Base-by-base conservation (phyloP, 2,888 invertebrate genomes). In the Neoascia interrupta region DNA sequence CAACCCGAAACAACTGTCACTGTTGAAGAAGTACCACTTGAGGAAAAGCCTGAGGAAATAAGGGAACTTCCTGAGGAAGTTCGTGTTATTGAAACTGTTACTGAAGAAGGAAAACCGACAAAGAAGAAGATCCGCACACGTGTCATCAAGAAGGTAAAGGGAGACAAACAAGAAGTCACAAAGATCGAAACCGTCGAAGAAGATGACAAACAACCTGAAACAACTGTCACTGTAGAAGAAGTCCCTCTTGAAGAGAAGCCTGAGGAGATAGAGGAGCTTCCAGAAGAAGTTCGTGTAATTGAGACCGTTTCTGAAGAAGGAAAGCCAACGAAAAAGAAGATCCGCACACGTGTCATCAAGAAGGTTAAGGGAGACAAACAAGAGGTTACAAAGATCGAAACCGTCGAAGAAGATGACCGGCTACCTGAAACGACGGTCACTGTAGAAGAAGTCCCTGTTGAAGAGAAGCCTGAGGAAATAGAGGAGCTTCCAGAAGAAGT, bases 1-100 rank as follows among this genome's bases (percentile, higher is more conserved):
- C 37, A 28, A 1, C 60, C 74, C 6, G 68, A 74, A 21, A 73
- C 73, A 11, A 73, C 73, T 11, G 73, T 73, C 5, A 73, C 73
- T 0, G 60, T 73, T 13, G 66, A 53, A 45, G 73, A 73, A 6
- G 18, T 19, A 2, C 73, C 66, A 10, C 23, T 73, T 2, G 45
- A 34, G 0, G 58, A 45, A 1, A 43, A 45, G 3, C 61, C 61
- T 0, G 61, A 49, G 13, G 47, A 61, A 18, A 4, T 47, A 10
- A 6, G 13, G 3, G 61, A 61, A 61, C 47, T 61, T 8, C 61
- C 61, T 8, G 61, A 61, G 11, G 61, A 61, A 11, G 47, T 61
- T 0, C 47, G 61, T 0, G 61, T 61, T 0, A 5, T 61, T 0
- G 61, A 61, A 6, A 8, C 61, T 1, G 13, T 61, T 2, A 26